phyloP scores from a whole-genome alignment of 2,888 invertebrate genomes.

The Clitarchus hookeri region DNA sequence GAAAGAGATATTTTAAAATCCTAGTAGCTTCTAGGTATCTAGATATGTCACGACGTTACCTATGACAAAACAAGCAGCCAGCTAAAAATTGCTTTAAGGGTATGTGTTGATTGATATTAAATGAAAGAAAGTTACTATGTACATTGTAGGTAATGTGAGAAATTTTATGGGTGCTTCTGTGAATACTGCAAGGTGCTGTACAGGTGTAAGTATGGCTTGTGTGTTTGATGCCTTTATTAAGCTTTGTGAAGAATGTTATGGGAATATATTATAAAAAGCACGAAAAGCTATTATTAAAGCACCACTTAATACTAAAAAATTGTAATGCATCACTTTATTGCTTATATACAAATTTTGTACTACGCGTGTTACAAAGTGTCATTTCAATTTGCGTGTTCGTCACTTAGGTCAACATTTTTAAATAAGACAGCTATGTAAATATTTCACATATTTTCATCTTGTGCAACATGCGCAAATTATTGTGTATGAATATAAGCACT shows the following conservation, averaged over 20 bases:
- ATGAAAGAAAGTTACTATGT: constrained; percentile 17
- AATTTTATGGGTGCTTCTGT: background rate
- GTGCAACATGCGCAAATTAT: constrained; percentile 15
- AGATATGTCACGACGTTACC: background rate
- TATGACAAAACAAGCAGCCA: background rate
- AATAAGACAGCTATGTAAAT: constrained; percentile 37
- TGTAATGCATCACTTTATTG: constrained; percentile 35
- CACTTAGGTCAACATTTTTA: constrained; percentile 32
- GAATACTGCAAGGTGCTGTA: background rate
- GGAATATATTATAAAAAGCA: constrained; percentile 26
- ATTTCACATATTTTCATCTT: constrained; percentile 34
- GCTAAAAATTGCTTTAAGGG: background rate
- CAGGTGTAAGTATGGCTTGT: constrained; percentile 8
- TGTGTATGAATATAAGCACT: constrained; percentile 35
- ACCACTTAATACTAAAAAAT: constrained; percentile 34
- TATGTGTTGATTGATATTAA: background rate
- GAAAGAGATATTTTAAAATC: background rate
- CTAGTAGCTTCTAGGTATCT: background rate
- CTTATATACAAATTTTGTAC: constrained; percentile 30
- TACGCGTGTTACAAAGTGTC: constrained; percentile 23
- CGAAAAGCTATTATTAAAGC: background rate
- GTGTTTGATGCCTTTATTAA: constrained; percentile 33
- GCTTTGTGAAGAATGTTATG: constrained; percentile 31
- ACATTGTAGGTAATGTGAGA: background rate
- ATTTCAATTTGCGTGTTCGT: constrained; percentile 19